Conservation (phyloP, 1,140 invertebrate genomes). For the Stegodyphus dumicola region DNA sequence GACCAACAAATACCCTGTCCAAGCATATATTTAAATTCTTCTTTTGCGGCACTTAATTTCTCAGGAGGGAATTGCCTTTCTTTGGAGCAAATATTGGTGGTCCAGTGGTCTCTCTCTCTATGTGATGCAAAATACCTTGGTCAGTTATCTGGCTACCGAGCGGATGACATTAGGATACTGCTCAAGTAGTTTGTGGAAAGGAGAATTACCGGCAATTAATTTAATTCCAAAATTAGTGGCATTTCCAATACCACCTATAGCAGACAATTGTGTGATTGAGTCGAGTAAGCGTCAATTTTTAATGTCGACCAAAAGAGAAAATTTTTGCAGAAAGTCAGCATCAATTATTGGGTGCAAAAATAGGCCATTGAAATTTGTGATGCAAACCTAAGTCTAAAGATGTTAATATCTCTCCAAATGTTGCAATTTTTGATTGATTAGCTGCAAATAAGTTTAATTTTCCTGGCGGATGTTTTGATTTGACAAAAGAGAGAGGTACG, state of each 20-base stretch:
- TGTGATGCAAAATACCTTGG: constrained; percentile 22
- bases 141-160: not conserved
- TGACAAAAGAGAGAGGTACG: not conserved
- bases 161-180: not conserved
- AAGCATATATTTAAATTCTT: constrained; percentile 40
- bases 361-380: not conserved
- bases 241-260: too few species aligned
- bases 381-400: constrained; percentile 4
- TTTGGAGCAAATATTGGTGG: constrained; percentile 21
- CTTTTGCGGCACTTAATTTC: not conserved
- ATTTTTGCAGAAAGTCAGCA: not conserved
- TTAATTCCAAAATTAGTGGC: not conserved
- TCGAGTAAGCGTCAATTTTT: not conserved
- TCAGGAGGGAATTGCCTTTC: constrained; percentile 16
- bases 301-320: constrained; percentile 10
- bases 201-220: not conserved
- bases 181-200: not conserved
- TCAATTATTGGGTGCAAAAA: not conserved
- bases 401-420: not conserved
- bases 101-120: constrained; percentile 32
- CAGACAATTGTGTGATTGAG: not conserved
- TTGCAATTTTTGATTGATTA: not conserved
- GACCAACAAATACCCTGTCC: constrained; percentile 48
- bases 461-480: not conserved
- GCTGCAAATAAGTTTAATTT: constrained; percentile 4